Conservation (phyloP, 2,888 invertebrate genomes). For the Epistrophella euchroma region DNA sequence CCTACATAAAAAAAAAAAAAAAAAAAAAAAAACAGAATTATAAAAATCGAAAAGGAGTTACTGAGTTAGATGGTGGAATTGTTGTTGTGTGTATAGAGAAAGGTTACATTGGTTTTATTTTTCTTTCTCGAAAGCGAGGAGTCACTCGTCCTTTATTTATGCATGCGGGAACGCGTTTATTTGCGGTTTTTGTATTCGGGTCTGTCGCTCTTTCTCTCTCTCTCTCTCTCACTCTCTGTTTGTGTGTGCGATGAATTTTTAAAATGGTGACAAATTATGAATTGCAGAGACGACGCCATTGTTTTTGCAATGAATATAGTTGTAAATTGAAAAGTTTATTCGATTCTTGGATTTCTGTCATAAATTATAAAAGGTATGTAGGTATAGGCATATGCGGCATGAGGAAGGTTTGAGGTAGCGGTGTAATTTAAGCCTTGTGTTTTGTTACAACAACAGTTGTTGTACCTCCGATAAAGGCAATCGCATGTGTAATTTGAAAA, state of each 20-base stretch:
- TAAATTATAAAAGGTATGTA: neutral
- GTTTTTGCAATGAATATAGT: constrained; percentile 69
- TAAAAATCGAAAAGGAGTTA: constrained; percentile 71
- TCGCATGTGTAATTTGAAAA: constrained; percentile 28
- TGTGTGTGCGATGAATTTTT: constrained; percentile 75
- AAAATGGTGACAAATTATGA: constrained; percentile 76
- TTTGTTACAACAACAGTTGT: neutral
- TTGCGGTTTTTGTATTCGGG: constrained; percentile 65
- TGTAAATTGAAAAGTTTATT: constrained; percentile 76
- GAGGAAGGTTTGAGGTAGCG: neutral
- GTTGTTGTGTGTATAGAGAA: neutral
- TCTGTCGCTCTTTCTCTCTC: neutral
- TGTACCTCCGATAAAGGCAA: neutral
- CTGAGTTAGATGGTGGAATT: constrained; percentile 52
- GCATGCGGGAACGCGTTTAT: constrained; percentile 76
- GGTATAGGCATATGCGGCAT: neutral
- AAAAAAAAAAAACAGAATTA: constrained; percentile 25
- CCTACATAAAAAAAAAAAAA: constrained; percentile 11
- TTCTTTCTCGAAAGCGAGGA: constrained; percentile 21
- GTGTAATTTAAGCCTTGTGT: constrained; percentile 2
- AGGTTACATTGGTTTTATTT: constrained; percentile 17
- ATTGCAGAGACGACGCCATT: constrained; percentile 70
- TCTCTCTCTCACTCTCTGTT: constrained; percentile 39
- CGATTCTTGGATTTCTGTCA: constrained; percentile 59
- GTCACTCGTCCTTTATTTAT: constrained; percentile 68